Base-by-base conservation (phyloP, 2,888 invertebrate genomes). In the Spilosoma lubricipeda region DNA sequence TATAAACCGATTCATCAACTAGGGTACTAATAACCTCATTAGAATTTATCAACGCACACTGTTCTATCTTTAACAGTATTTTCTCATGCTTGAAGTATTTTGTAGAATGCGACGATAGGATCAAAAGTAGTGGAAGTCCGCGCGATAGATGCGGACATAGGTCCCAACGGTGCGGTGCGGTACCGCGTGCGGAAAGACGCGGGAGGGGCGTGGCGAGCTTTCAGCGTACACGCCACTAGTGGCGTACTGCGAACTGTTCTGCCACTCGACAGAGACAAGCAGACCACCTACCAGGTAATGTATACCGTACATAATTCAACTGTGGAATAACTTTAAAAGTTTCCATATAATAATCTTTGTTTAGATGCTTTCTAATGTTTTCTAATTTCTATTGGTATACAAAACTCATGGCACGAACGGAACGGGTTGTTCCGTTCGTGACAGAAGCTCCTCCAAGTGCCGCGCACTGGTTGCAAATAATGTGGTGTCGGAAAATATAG, bases 141-240 rank as follows among this genome's bases (percentile, higher is more conserved):
- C 71, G 99, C 99, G 0, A 97, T 97, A 70, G 99, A 99, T 93
- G 98, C 98, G 71, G 99, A 99, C 90, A 97, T 98, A 69, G 99
- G 99, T 0, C 96, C 97, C 23, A 99, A 99, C 93, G 99, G 99
- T 0, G 97, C 98, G n/a, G 98, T 99, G 13, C 96, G 98, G 33
- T 99, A 98, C 93, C 96, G 98, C 15, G 93, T 99, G 69, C 97
- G 98, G 84, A 97, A 97, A n/a, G 98, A 98, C 94, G 97, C 98
- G 27, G 96, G 97, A 77, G 98, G 98, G 3, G 98, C 98, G 85
- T 98, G 98, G 97, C 97, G 97, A 83, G 97, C 97, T 42, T 99
- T 99, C 93, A 94, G 97, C 73, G 97, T 99, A 78, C 97, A 99
- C 90, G 97, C 97, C 11, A 97, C 97, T 39, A 97, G 97, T 15